Base-by-base conservation (phyloP, 2,888 invertebrate genomes). In the Laspeyria flexula region DNA sequence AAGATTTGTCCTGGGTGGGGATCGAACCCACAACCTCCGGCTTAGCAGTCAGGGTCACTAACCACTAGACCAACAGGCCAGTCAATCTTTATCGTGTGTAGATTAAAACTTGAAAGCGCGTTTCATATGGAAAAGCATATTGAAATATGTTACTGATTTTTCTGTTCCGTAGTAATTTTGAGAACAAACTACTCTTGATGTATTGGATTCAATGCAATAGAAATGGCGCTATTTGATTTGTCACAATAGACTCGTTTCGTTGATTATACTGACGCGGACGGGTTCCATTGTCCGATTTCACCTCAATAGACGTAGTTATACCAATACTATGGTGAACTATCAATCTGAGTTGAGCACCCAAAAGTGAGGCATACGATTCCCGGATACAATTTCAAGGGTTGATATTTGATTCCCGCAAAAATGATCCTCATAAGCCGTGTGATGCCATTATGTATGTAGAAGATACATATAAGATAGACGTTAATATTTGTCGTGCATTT, bases 231-330 rank as follows among this genome's bases (percentile, higher is more conserved):
- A 67, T 72, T 60, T 63, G 68, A 68, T 65, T 72, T 69, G 64
- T 70, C 72, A 86, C 86, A 86, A 88, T 83, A 59, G 82, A 59
- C 65, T 76, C 80, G 78, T 81, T 78, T 62, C 58, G 70, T 75
- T 81, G 82, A 86, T 86, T 83, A 78, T 71, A 65, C 65, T 73
- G 68, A n/a, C 69, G 73, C 75, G 73, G 70, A 13, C 75, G 73
- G 70, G 5, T 77, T 75, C 76, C 75, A 83, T 83, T 82, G 82
- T 82, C 62, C 59, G 57, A 44, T 65, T 64, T 65, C 64, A 69
- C 63, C 57, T 79, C 75, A 81, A 81, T 83, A 71, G 73, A 49
- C 58, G 52, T 58, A 64, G 68, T 71, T 66, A 73, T 70, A 66
- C 66, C 64, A 56, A 73, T 70, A 53, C 35, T 55, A 47, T 51